Conservation (phyloP, 2,797 vertebrate genomes). For the Loriculus beryllinus region DNA sequence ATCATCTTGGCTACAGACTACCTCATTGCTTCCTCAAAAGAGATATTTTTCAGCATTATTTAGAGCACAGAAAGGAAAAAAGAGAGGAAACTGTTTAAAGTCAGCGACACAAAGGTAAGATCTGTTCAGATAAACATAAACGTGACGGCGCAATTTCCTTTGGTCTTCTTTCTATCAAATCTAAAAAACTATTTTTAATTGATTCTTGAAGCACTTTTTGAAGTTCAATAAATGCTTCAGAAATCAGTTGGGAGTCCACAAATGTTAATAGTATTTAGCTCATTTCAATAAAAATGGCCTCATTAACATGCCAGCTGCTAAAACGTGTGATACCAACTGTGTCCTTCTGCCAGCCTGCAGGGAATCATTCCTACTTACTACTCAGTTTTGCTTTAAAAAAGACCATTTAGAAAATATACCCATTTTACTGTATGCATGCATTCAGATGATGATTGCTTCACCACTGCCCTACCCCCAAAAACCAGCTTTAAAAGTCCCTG, state of each 20-base stretch:
- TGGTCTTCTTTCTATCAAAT: slow-evolving; percentile 25
- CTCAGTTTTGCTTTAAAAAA: slow-evolving; percentile 59
- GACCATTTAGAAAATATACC: slow-evolving; percentile 36
- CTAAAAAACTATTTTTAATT: slow-evolving; percentile 65
- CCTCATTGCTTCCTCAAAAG: not conserved
- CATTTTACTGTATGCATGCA: not conserved
- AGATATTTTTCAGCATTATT: not conserved
- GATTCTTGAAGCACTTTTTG: slow-evolving; percentile 66
- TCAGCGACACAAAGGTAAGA: not conserved
- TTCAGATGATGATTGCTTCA: slow-evolving; percentile 31
- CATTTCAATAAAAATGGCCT: slow-evolving; percentile 72
- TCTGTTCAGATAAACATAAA: slow-evolving; percentile 31
- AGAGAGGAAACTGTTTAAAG: slow-evolving; percentile 16
- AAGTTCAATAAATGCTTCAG: slow-evolving; percentile 70
- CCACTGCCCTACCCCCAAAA: not conserved
- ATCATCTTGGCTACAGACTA: not conserved
- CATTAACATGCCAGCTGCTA: slow-evolving; percentile 74
- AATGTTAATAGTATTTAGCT: slow-evolving; percentile 66
- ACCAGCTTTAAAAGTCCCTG: not conserved
- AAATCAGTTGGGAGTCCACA: slow-evolving; percentile 68
- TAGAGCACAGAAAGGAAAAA: not conserved
- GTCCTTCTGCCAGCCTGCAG: slow-evolving; percentile 62
- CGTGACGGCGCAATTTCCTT: not conserved
- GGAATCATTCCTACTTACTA: slow-evolving; percentile 55
- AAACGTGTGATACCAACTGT: slow-evolving; percentile 61